Evolutionary conservation across 1,140 invertebrate species (phyloP).

Genomic region (Nebria ingens): DNA sequence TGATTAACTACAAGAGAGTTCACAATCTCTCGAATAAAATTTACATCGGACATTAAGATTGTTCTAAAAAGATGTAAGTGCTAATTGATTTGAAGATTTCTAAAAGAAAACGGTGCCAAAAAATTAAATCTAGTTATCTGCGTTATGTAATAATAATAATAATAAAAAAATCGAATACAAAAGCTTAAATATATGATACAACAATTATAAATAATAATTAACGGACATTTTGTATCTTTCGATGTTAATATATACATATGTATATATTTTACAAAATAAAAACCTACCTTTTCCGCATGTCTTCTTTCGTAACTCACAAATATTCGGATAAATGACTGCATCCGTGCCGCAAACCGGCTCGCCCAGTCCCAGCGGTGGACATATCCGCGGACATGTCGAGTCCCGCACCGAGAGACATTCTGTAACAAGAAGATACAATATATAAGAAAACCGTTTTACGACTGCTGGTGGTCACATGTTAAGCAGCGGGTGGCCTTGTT

Average conservation of each 20-base stretch:
- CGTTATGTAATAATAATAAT: too few relatives aligned
- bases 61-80: too few relatives aligned
- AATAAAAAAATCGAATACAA: too few relatives aligned
- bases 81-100: too few relatives aligned
- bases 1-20: too few relatives aligned
- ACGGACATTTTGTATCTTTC: neutral
- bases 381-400: slow-evolving; percentile 64
- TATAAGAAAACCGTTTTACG: neutral
- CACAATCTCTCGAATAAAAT: too few relatives aligned
- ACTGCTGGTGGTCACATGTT: neutral
- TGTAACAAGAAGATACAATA: slow-evolving; percentile 27
- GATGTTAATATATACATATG: neutral
- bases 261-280: slow-evolving; percentile 7
- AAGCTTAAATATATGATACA: too few relatives aligned
- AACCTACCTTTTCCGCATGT: slow-evolving; percentile 75
- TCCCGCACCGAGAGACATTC: slow-evolving; percentile 45
- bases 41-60: too few relatives aligned
- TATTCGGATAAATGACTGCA: slow-evolving; percentile 74
- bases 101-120: too few relatives aligned
- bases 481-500: neutral
- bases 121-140: too few relatives aligned
- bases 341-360: slow-evolving; percentile 84
- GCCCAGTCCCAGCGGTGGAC: slow-evolving; percentile 54
- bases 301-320: slow-evolving; percentile 86
- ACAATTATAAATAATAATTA: too few relatives aligned